phyloP scores from a whole-genome alignment of 92 coral and sea anemone species.

The Blastomussa wellsi region DNA sequence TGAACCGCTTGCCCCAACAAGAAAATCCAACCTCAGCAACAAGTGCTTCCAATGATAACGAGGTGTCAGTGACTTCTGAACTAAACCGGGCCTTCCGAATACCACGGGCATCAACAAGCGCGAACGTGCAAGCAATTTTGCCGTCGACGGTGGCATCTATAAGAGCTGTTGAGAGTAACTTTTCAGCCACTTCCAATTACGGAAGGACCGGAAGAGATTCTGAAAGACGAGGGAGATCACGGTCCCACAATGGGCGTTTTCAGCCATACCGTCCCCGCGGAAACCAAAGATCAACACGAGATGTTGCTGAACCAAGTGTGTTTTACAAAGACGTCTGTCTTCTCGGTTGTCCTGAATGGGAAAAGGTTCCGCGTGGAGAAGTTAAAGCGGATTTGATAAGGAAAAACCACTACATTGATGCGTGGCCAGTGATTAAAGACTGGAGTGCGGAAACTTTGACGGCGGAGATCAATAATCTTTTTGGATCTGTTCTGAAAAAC shows the following conservation, averaged over 20 bases:
- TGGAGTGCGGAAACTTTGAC: slow-evolving; percentile 36
- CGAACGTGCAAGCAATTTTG: slow-evolving; percentile 17
- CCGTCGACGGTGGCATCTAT: slow-evolving; percentile 18
- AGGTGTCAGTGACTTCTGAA: slow-evolving; percentile 36
- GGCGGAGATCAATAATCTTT: slow-evolving; percentile 26
- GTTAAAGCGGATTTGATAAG: slow-evolving; percentile 25
- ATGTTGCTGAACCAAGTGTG: slow-evolving; percentile 32
- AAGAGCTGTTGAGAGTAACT: slow-evolving; percentile 8
- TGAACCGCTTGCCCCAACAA: too few species aligned
- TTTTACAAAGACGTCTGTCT: slow-evolving; percentile 47
- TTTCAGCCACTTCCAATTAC: slow-evolving; percentile 19
- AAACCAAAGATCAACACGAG: slow-evolving; percentile 22
- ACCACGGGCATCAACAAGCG: slow-evolving; percentile 22
- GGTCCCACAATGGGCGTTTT: slow-evolving; percentile 29
- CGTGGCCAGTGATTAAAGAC: slow-evolving; percentile 38
- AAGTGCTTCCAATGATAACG: slow-evolving; percentile 1
- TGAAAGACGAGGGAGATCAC: slow-evolving; percentile 20
- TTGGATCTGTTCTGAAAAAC: slow-evolving; percentile 22
- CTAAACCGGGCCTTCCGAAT: slow-evolving; percentile 38
- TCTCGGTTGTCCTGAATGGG: slow-evolving; percentile 41
- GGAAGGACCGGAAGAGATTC: slow-evolving; percentile 9
- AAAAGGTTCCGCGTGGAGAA: slow-evolving; percentile 44
- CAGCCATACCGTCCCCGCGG: slow-evolving; percentile 20
- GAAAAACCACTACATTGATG: slow-evolving; percentile 31
- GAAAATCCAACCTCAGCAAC: too few species aligned